These are phyloP conservation scores for Penaeus chinensis DNA, from an alignment of 1,140 invertebrate species.

Conservation along the genomic window DNA sequence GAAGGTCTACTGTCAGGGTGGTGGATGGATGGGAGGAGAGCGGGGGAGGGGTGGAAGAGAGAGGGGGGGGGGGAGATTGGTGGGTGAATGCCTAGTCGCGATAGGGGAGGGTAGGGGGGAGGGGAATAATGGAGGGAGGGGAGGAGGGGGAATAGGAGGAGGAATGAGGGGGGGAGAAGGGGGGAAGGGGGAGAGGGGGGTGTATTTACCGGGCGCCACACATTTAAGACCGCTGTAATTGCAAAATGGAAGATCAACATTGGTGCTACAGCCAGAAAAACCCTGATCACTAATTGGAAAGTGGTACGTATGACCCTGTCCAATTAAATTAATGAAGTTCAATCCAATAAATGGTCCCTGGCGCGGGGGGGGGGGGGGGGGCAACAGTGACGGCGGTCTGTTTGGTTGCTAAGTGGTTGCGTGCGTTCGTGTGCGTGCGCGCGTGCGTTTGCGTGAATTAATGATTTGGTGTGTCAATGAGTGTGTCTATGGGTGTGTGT, in stretches of 20 bases:
- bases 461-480: neutral
- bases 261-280: slow-evolving; percentile 25
- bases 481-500: neutral
- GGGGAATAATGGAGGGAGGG: neutral
- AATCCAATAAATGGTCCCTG: slow-evolving; percentile 24
- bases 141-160: neutral
- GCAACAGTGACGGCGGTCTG: neutral
- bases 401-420: too few species aligned
- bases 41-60: too few species aligned
- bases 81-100: neutral
- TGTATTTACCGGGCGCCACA: neutral
- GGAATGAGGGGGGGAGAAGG: neutral
- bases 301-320: slow-evolving; percentile 23
- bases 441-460: slow-evolving; percentile 21
- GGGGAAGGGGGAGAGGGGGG: neutral
- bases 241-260: slow-evolving; percentile 48
- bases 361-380: neutral
- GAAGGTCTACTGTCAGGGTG: neutral
- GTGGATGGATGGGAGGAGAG: neutral
- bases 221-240: slow-evolving; percentile 33
- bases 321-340: slow-evolving; percentile 44
- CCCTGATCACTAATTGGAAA: slow-evolving; percentile 34
- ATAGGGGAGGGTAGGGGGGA: neutral
- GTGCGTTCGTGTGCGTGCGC: slow-evolving; percentile 10
- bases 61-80: too few species aligned